Evolutionary conservation across 2,888 invertebrate species (phyloP), one percentile per base, ranked within the genome.

Genomic region (Meiosimyza platycephala): DNA sequence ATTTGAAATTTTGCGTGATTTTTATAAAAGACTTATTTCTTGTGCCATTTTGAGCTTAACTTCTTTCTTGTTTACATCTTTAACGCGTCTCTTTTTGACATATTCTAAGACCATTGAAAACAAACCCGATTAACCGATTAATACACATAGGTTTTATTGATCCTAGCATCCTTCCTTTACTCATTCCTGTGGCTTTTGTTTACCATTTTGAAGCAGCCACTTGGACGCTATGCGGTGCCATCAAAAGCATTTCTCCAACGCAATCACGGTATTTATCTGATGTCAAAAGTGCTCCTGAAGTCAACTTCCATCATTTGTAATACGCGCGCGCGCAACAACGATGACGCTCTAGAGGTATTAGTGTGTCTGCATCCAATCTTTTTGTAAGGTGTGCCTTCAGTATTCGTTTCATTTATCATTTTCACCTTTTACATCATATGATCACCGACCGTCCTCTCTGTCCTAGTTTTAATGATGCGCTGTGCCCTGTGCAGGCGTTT

Each of bases 241-340:
- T 74, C 74, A 74, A 74, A 74, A 57, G 74, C 71, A 63, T 67
- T 54, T 52, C 70, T 52, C 33, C 70, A 63, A 71, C 55, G 63
- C 68, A n/a, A 48, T 47, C 33, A 60, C 67, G 62, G 57, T 67
- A 16, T 71, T 70, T 70, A 70, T 73, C 70, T 60, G 66, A 70
- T 70, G 70, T 55, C 63, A 70, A 63, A 63, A 55, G 72, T 72
- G 74, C 68, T 74, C 68, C 74, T 59, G 68, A 50, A 74, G 68
- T 69, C 72, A 74, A 74, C 59, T 48, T 50, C 48, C 59, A 69
- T 74, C 74, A 72, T 74, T 74, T 74, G 74, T 72, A 66, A 74
- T 57, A 59, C 60, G 64, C 16, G 40, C 18, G n/a, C 7, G 47
- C 55, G 40, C 6, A 40, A 40, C 40, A 40, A 40, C 40, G 67